Evolutionary conservation across 2,113 vertebrate species (phyloP).

Genomic region (Cryptotis parvus): DNA sequence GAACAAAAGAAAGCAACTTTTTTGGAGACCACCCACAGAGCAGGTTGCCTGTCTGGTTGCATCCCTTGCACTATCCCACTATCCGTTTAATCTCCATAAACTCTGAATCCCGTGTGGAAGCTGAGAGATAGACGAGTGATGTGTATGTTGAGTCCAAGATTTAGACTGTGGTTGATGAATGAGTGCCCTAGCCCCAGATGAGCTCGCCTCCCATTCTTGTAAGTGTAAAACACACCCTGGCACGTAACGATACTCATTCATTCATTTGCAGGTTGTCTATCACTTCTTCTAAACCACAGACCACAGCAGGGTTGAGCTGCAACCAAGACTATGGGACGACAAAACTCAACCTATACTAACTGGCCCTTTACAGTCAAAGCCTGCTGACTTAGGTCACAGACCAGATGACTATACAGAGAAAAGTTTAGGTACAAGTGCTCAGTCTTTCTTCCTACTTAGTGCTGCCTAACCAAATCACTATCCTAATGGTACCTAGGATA

Average conservation of each 20-base stretch:
- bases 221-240: not conserved
- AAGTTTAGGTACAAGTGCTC: not conserved
- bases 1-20: not conserved
- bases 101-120: not conserved
- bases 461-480: not conserved
- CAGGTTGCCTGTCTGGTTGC: not conserved
- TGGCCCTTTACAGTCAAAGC: not conserved
- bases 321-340: not conserved
- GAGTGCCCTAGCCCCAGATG: not conserved
- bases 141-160: not conserved
- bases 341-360: not conserved
- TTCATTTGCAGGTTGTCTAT: not conserved
- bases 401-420: too few species aligned
- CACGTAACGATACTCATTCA: not conserved
- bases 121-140: not conserved
- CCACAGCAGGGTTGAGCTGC: not conserved
- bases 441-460: not conserved
- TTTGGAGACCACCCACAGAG: not conserved
- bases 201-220: not conserved
- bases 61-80: not conserved
- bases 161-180: not conserved
- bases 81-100: not conserved
- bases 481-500: too few species aligned
- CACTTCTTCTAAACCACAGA: not conserved
- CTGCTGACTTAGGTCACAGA: too few species aligned